phyloP scores from a whole-genome alignment of 2,888 invertebrate genomes.

The Aleiodes leptofemur region DNA sequence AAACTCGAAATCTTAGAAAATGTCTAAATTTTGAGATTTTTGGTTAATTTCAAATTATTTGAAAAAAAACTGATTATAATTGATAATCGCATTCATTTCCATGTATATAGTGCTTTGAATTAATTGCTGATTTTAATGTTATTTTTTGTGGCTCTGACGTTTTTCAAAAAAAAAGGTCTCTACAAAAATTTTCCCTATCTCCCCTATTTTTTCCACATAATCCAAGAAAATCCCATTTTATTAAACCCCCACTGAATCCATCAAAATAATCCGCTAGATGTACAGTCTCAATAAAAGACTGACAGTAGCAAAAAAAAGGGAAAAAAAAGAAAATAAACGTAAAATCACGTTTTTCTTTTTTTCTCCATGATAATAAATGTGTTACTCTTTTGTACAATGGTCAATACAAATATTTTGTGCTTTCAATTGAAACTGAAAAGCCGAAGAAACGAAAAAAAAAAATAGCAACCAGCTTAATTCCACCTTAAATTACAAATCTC shows the following conservation, averaged over 20 bases:
- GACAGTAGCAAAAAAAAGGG: slow-evolving; percentile 64
- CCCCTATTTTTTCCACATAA: too few relatives aligned
- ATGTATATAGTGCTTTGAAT: too few relatives aligned
- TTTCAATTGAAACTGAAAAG: neutral
- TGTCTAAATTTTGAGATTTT: too few relatives aligned
- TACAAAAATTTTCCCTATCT: neutral
- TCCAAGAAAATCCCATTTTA: too few relatives aligned
- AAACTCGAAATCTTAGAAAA: too few relatives aligned
- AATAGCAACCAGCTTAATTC: slow-evolving; percentile 6
- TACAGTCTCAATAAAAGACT: slow-evolving; percentile 70
- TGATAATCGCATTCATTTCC: too few relatives aligned
- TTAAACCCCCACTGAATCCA: neutral
- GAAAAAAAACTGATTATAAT: too few relatives aligned
- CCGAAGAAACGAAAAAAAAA: neutral
- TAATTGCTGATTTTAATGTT: neutral
- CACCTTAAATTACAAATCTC: slow-evolving; percentile 1
- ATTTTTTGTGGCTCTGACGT: neutral
- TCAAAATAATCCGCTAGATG: slow-evolving; percentile 61
- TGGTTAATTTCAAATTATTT: too few relatives aligned
- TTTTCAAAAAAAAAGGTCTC: neutral
- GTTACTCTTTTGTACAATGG: neutral
- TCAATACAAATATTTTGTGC: slow-evolving; percentile 26
- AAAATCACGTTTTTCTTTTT: slow-evolving; percentile 31
- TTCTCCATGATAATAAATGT: neutral
- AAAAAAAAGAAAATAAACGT: slow-evolving; percentile 29